Evolutionary conservation across 1,140 invertebrate genomes (phyloP).

Genomic region (Philotrypesis tridentata): DNA sequence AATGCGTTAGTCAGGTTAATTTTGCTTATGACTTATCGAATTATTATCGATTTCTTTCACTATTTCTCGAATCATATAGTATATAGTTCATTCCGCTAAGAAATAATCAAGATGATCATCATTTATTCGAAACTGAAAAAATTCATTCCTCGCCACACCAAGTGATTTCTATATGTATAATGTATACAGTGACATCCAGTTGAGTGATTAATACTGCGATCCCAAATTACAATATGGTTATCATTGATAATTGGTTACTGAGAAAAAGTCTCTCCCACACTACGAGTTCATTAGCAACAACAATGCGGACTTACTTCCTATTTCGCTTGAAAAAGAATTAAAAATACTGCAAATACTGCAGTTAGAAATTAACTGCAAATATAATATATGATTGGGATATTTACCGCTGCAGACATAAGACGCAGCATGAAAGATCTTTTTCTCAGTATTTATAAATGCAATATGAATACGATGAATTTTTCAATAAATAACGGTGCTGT

Average conservation of each 20-base stretch:
- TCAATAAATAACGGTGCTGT: not conserved
- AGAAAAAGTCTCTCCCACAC: too few species aligned
- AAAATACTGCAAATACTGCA: too few species aligned
- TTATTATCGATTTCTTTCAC: not conserved
- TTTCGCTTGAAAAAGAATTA: too few species aligned
- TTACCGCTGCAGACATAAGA: too few species aligned
- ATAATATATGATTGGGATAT: too few species aligned
- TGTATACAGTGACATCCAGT: not conserved
- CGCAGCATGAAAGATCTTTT: too few species aligned
- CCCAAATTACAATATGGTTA: not conserved
- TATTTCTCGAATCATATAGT: not conserved
- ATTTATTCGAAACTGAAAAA: not conserved
- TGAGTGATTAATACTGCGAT: not conserved
- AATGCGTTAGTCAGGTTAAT: slow-evolving; percentile 13
- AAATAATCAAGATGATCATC: slow-evolving; percentile 20
- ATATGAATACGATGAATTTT: not conserved
- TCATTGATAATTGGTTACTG: not conserved
- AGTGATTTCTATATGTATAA: slow-evolving; percentile 27
- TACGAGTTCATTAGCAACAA: too few species aligned
- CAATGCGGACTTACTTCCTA: too few species aligned
- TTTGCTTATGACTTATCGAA: not conserved
- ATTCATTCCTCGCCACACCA: not conserved
- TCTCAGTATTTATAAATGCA: not conserved
- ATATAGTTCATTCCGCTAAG: not conserved
- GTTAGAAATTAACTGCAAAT: too few species aligned